Conservation (phyloP, 2,113 vertebrate genomes). For the Sapayoa aenigma region DNA sequence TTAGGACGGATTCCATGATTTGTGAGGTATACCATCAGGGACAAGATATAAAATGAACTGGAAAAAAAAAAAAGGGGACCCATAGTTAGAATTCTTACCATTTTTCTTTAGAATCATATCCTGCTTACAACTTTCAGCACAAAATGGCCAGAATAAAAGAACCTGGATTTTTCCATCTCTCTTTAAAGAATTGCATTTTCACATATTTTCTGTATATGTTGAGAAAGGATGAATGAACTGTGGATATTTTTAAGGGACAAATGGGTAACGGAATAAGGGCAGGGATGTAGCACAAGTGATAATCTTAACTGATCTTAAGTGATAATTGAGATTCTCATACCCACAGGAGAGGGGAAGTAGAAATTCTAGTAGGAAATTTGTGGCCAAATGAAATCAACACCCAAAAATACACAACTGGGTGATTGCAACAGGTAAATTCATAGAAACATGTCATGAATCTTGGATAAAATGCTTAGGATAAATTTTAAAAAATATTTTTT, state of each 20-base stretch:
- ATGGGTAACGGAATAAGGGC: background rate
- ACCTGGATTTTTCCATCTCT: background rate
- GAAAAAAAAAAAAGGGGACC: background rate
- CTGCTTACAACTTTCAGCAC: background rate
- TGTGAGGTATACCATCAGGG: background rate
- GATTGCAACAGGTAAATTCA: background rate
- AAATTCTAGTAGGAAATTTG: background rate
- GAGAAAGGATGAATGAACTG: background rate
- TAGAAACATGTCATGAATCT: background rate
- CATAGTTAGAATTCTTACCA: background rate
- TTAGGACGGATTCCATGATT: background rate
- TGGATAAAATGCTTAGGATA: background rate
- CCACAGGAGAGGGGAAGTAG: fast-evolving
- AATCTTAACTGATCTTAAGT: too few relatives aligned
- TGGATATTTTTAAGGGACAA: background rate
- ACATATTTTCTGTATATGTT: background rate
- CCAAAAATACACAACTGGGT: background rate
- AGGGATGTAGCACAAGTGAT: background rate
- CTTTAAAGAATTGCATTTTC: background rate
- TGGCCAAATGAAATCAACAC: background rate
- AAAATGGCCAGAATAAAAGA: background rate
- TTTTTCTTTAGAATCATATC: background rate
- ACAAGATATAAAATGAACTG: background rate
- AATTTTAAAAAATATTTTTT: background rate
- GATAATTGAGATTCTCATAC: too few relatives aligned